These are phyloP conservation scores for Lutjanus erythropterus DNA, from an alignment of 2,113 vertebrate genomes.

Conservation along the genomic window DNA sequence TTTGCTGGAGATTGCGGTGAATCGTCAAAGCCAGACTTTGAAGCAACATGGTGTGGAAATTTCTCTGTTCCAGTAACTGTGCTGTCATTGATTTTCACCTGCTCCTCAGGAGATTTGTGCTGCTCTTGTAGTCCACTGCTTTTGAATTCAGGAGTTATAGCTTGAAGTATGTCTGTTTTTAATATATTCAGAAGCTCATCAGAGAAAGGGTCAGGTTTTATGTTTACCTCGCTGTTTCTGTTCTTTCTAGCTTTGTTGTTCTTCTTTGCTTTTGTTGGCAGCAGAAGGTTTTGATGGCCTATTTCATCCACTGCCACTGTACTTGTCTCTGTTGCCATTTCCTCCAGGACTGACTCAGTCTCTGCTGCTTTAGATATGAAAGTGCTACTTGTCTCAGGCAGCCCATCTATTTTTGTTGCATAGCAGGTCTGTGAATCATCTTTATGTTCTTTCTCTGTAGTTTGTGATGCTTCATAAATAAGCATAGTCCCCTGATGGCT, in stretches of 20 bases:
- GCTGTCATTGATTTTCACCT: slow-evolving; percentile 56
- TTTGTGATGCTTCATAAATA: slow-evolving; percentile 70
- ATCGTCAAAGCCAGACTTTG: slow-evolving; percentile 50
- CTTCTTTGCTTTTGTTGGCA: slow-evolving; percentile 76
- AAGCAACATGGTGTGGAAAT: slow-evolving; percentile 42
- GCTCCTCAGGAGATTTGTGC: slow-evolving; percentile 56
- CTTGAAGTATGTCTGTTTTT: slow-evolving; percentile 83
- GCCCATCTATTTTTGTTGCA: slow-evolving; percentile 62
- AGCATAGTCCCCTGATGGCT: slow-evolving; percentile 63
- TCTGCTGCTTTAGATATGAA: slow-evolving; percentile 67
- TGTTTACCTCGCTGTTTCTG: slow-evolving; percentile 72
- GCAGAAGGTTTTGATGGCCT: slow-evolving; percentile 52
- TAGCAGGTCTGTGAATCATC: slow-evolving; percentile 75
- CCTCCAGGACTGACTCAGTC: slow-evolving; percentile 65
- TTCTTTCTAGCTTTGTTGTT: slow-evolving; percentile 78
- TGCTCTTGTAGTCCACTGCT: slow-evolving; percentile 56
- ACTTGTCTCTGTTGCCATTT: slow-evolving; percentile 63
- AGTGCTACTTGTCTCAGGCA: slow-evolving; percentile 63
- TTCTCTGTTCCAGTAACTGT: slow-evolving; percentile 43
- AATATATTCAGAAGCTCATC: slow-evolving; percentile 78
- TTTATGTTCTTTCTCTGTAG: slow-evolving; percentile 75
- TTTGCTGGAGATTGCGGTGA: slow-evolving; percentile 27
- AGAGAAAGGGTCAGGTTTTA: slow-evolving; percentile 63
- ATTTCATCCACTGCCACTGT: slow-evolving; percentile 56
- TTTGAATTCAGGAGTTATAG: slow-evolving; percentile 80